Conservation (phyloP, 92 coral and sea anemone species). For the Epizoanthus illoricatus region DNA sequence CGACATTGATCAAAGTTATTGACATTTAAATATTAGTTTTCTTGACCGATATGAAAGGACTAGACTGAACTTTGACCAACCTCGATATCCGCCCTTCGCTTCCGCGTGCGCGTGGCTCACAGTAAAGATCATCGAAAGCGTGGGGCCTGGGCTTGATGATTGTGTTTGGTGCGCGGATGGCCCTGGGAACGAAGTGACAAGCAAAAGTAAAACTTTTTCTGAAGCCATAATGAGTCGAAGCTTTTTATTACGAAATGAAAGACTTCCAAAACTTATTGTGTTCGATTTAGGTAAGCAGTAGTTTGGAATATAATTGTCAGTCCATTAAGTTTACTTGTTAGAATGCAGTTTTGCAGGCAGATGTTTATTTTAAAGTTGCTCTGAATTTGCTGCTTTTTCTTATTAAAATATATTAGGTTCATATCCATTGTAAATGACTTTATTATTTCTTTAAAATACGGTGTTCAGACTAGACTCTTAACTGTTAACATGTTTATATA, state of each 20-base stretch:
- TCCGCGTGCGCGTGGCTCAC: neutral
- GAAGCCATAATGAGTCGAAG: too few species aligned
- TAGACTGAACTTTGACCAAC: neutral
- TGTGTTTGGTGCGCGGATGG: too few species aligned
- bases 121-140: neutral
- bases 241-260: neutral
- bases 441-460: too few species aligned
- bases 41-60: neutral
- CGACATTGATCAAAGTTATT: neutral
- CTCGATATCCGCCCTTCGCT: neutral
- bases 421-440: too few species aligned
- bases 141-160: constrained; percentile 1
- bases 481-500: too few species aligned
- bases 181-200: too few species aligned
- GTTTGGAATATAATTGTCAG: neutral
- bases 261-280: constrained; percentile 60
- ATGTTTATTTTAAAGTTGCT: too few species aligned
- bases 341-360: too few species aligned
- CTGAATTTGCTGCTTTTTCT: too few species aligned
- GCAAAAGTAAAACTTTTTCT: too few species aligned
- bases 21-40: neutral
- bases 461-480: too few species aligned
- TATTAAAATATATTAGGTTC: too few species aligned
- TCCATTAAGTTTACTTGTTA: neutral
- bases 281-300: constrained; percentile 67